Conservation (phyloP, 2,113 vertebrate genomes). For the Gobio gobio region DNA sequence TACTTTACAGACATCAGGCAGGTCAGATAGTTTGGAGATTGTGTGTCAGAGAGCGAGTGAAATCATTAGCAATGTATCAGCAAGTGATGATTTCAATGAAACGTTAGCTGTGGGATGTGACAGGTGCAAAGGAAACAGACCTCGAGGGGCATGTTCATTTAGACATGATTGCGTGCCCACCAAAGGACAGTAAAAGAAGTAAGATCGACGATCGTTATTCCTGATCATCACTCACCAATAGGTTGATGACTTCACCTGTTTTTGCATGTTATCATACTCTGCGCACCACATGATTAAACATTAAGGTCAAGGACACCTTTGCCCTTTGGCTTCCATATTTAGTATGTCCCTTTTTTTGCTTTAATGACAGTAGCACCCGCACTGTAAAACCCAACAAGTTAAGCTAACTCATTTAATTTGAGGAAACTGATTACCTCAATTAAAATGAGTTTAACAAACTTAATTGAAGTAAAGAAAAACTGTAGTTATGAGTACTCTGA, state of each 20-base stretch:
- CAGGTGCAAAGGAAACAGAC: not conserved
- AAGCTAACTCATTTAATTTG: too few relatives aligned
- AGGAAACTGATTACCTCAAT: too few relatives aligned
- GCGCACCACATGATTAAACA: not conserved
- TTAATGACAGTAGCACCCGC: slow-evolving; percentile 77
- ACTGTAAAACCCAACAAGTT: too few relatives aligned
- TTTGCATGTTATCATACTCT: not conserved
- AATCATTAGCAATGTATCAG: not conserved
- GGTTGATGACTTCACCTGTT: not conserved
- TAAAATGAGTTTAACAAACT: too few relatives aligned
- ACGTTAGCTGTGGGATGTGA: not conserved
- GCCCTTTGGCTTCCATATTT: slow-evolving; percentile 14
- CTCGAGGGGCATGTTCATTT: not conserved
- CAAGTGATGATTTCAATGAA: not conserved
- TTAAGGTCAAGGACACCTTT: not conserved
- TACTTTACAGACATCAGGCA: not conserved
- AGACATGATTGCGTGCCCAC: not conserved
- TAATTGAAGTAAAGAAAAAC: too few relatives aligned
- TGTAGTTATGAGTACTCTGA: too few relatives aligned
- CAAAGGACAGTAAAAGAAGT: not conserved
- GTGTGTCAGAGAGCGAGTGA: not conserved
- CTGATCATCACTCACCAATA: not conserved
- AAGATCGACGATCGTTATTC: not conserved
- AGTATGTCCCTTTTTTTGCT: slow-evolving; percentile 46
- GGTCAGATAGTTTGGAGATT: not conserved